Conservation (phyloP, 2,888 invertebrate genomes). For the Chesias legatella region DNA sequence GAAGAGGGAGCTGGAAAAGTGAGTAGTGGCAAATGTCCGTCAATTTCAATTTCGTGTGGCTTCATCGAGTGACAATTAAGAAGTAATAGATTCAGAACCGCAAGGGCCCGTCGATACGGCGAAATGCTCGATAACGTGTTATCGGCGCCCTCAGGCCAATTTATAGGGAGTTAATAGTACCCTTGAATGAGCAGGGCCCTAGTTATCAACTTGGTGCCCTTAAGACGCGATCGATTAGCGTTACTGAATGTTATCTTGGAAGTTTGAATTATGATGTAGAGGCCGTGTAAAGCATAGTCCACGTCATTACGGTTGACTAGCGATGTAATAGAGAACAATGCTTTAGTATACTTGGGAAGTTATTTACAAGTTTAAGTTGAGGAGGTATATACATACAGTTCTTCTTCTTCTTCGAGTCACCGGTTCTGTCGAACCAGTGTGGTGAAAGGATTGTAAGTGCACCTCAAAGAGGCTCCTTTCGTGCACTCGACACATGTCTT, state of each 20-base stretch:
- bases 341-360: no score
- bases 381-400: no score
- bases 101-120: conserved; percentile 59
- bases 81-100: conserved; percentile 45
- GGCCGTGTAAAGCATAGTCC: no score
- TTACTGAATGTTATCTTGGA: conserved; percentile 21
- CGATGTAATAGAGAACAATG: no score
- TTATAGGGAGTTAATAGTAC: conserved; percentile 70
- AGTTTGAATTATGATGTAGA: conserved; percentile 3
- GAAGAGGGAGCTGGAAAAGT: no score
- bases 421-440: no score
- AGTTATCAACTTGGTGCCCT: conserved; percentile 24
- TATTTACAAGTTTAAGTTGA: no score
- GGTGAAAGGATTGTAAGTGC: no score
- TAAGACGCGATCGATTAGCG: conserved; percentile 30
- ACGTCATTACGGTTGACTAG: no score
- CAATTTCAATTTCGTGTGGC: conserved; percentile 22
- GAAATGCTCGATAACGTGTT: conserved; percentile 72
- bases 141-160: conserved; percentile 63
- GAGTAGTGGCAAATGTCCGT: neutral
- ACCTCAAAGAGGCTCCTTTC: no score
- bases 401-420: no score
- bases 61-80: conserved; percentile 19
- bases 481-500: no score
- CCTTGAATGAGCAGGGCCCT: conserved; percentile 48